Conservation (phyloP, 2,797 vertebrate genomes). For the Intellagama lesueurii region DNA sequence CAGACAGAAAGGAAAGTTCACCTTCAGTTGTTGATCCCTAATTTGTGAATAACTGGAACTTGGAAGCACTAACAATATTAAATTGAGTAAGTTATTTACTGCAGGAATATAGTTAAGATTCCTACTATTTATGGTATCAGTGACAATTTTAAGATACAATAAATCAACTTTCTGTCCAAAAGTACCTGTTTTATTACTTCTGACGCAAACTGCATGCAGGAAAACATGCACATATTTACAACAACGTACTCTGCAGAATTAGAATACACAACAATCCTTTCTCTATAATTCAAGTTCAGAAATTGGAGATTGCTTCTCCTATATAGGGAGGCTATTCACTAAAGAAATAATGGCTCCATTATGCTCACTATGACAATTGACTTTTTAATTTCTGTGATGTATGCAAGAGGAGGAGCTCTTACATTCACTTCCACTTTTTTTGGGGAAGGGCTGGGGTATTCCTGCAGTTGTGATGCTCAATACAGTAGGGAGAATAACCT, state of each 20-base stretch:
- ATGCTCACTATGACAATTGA: not conserved
- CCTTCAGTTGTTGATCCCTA: not conserved
- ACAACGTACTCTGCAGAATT: not conserved
- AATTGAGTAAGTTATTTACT: not conserved
- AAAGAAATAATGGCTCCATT: not conserved
- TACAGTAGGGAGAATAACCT: not conserved
- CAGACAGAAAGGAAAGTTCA: not conserved
- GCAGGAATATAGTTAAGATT: not conserved
- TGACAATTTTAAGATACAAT: not conserved
- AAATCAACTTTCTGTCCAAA: not conserved
- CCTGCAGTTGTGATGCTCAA: not conserved
- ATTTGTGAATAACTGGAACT: not conserved
- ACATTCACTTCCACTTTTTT: not conserved
- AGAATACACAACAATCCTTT: not conserved
- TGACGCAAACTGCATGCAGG: not conserved
- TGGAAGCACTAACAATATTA: not conserved
- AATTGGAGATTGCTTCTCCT: not conserved
- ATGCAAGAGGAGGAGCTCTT: not conserved
- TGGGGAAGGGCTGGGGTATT: not conserved
- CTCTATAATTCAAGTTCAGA: not conserved
- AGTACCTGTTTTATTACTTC: not conserved
- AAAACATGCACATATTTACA: not conserved
- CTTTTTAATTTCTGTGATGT: not conserved
- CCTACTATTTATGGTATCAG: not conserved
- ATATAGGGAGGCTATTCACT: not conserved